Base-by-base conservation (phyloP, 2,113 vertebrate species). In the Thunnus maccoyii region DNA sequence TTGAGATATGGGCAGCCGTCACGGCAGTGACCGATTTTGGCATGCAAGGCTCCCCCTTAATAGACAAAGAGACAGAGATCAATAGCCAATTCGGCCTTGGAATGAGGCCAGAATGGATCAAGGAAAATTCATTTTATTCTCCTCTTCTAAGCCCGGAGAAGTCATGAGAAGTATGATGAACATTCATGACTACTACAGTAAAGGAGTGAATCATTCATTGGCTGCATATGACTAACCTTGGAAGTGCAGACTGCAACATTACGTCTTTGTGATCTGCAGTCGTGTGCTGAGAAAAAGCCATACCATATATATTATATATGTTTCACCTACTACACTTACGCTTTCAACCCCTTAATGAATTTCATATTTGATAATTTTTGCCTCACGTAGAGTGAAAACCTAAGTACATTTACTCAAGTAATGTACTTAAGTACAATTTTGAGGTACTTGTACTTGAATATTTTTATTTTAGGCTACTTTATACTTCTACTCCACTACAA, bases 31-130 rank as follows among this genome's bases (percentile, higher is more conserved):
- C 88, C 83, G 82, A 86, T 92, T 91, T 88, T 88, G 85, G 90
- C 91, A 92, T 78, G 87, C 87, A 87, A 86, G 87, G 78, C 88
- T 91, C 86, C 86, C 84, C 85, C 76, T 71, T 91, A 87, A 93
- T 91, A 90, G 88, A 92, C 91, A 89, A 90, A 86, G 91, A 89
- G 88, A 91, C 67, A 6, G 78, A 86, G 93, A 95, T 95, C 95
- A 93, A 95, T 95, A 95, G 91, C 78, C 93, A 94, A 95, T 95
- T 95, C 92, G 92, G 89, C 84, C 81, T 80, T 87, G 82, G 86
- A 92, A 90, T 88, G 78, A 85, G 89, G 75, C 83, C 70, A 30
- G 80, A 82, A 91, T 85, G 88, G 88, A 91, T 90, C 78, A 84
- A 25, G 82, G 81, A 88, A 89, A 93, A 93, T 89, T 90, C 50